Evolutionary conservation across 1,140 invertebrate genomes (phyloP), one percentile per base, ranked within the genome.

Genomic region (Trachelipus rathkii): DNA sequence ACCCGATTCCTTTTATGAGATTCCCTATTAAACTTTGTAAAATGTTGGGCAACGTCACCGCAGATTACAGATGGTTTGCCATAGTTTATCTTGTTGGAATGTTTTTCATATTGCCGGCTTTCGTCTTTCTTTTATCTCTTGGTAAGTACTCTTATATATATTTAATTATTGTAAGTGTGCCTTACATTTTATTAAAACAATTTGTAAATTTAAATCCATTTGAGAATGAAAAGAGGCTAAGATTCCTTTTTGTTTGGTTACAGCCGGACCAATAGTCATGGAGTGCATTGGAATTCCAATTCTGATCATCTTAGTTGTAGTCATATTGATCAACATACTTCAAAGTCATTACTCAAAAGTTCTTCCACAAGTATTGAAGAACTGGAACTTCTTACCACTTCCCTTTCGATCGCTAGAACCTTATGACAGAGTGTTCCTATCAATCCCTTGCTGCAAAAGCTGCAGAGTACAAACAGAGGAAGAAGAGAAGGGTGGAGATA

Each of bases 1-100:
- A 89, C 81, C 87, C 88, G 0, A 83, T 90, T 21, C 89, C 89
- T 15, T 85, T 85, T 75, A 85, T 87, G 78, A 80, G 89, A 45
- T 82, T 86, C 33, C 89, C 89, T 0, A 87, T 91, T 4, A 81
- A 81, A 23, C 77, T 89, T 68, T 86, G 89, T 13, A 87, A 86
- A 77, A 82, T 83, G 21, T 82, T 90, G 7, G 86, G 89, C 1
- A 85, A 85, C 46, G 82, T 82, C n/a, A 89, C 87, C 6, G 86
- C 87, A 7, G 83, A 85, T 69, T 86, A 87, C 70, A 82, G 87
- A 44, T 88, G 88, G 87, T 89, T 89, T 82, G 85, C 87, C 8
- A 81, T 88, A 5, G 71, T 87, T 0, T 89, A 89, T 79, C 78
- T 89, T 9, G 13, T 88, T 3, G 7, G 83, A 1, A 83, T 88